Percentiles rank a stretch among this genome's conserved stretches.
Conservation (phyloP, 2,888 invertebrate genomes). For the Taenaris catops region DNA sequence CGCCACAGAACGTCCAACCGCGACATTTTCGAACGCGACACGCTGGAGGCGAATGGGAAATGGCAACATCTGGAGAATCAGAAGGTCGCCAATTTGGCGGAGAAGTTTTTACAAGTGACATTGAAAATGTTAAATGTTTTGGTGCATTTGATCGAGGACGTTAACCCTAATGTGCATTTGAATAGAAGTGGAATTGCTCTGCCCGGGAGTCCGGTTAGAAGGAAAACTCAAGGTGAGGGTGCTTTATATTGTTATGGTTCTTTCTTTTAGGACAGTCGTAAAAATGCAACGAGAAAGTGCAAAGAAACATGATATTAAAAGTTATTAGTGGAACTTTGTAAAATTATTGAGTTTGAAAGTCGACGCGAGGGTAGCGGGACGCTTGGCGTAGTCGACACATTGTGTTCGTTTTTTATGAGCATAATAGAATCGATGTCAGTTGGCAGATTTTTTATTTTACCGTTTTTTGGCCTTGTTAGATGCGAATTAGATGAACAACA, state of each 20-base stretch:
- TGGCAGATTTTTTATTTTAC: slow-evolving; percentile 77
- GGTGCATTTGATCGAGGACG: slow-evolving; percentile 87
- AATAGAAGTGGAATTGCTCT: slow-evolving; percentile 71
- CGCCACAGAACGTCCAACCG: slow-evolving; percentile 49
- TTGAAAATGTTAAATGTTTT: slow-evolving; percentile 86
- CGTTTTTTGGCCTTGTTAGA: slow-evolving; percentile 72
- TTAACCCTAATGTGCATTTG: slow-evolving; percentile 72
- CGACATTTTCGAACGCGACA: slow-evolving; percentile 62
- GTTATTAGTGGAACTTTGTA: slow-evolving; percentile 48
- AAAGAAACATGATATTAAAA: too few species aligned
- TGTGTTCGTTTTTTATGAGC: slow-evolving; percentile 69
- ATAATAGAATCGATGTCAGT: slow-evolving; percentile 77
- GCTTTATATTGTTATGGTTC: too few species aligned
- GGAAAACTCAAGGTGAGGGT: slow-evolving; percentile 65
- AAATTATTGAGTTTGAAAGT: slow-evolving; percentile 29
- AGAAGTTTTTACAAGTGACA: slow-evolving; percentile 83
- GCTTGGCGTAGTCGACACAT: slow-evolving; percentile 59
- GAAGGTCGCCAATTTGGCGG: slow-evolving; percentile 74
- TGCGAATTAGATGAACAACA: slow-evolving; percentile 22
- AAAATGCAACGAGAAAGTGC: too few species aligned
- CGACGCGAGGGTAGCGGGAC: slow-evolving; percentile 69
- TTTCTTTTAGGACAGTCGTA: too few species aligned
- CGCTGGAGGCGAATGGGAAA: slow-evolving; percentile 44
- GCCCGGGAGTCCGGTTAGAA: slow-evolving; percentile 77
- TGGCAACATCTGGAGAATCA: slow-evolving; percentile 63